Base-by-base conservation (phyloP, 1,140 invertebrate species). In the Pantala flavescens region DNA sequence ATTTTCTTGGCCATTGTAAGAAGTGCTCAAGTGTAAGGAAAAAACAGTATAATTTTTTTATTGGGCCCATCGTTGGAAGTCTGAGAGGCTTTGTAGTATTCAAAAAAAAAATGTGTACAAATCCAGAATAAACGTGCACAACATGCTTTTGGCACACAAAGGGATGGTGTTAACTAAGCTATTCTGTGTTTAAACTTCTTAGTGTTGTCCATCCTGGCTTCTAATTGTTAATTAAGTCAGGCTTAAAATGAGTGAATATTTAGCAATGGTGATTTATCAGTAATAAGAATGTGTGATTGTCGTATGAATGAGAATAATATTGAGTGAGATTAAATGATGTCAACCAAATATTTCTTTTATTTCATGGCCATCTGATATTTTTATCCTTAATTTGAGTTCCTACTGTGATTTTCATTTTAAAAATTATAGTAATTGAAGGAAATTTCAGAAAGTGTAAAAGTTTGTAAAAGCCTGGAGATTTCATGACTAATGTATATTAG, bases 141-240 rank as follows among this genome's bases (percentile, higher is more conserved):
- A 21, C n/a, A 63, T 63, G 49, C 49, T 63, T 19, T 19, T 63
- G 49, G 49, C 49, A 63, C 49, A 63, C 49, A 63, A 63, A 63
- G 49, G 28, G 49, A 63, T 63, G 49, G 49, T 63, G n/a, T 63
- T 21, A 63, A 63, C 5, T 63, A 63, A 7, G 49, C 49, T 63
- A 21, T 63, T 63, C 49, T 63, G 49, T 63, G 49, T 63, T 63
- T 63, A 19, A 63, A 63, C 49, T 21, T 63, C 14, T 63, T 63
- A 63, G 49, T 63, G 49, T 63, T 63, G 49, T 63, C 49, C 49
- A 63, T 63, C 49, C 49, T 63, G 49, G 49, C 49, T 63, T 63
- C n/a, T 63, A 7, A 63, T 19, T 63, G n/a, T 63, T 63, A 63
- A 63, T 16, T 63, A 63, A 63, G n/a, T 21, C 14, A 63, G 14